Evolutionary conservation across 2,113 vertebrate species (phyloP).

Genomic region (Pterocles gutturalis): DNA sequence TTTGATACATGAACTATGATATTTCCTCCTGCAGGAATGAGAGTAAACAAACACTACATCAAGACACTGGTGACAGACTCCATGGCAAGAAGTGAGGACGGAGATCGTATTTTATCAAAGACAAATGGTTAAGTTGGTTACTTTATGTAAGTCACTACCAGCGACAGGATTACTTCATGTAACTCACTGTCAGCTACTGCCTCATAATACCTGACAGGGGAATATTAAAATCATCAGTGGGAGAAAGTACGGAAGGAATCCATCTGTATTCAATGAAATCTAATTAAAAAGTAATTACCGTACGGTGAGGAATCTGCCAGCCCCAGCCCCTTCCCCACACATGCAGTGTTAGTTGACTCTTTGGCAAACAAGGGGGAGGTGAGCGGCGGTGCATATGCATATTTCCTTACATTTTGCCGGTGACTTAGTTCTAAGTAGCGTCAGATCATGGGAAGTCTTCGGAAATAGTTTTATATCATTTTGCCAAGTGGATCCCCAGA

Average conservation of each 20-base stretch:
- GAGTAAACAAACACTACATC: constrained; percentile 80
- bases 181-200: constrained; percentile 77
- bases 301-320: constrained; percentile 48
- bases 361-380: constrained; percentile 27
- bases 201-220: constrained; percentile 74
- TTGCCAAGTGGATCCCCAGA: constrained; percentile 80
- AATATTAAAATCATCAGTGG: constrained; percentile 79
- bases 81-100: constrained; percentile 61
- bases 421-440: constrained; percentile 76
- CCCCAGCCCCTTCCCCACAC: constrained; percentile 36
- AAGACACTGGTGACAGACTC: constrained; percentile 71
- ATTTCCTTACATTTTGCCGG: constrained; percentile 72
- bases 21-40: constrained; percentile 70
- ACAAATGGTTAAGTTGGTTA: constrained; percentile 79
- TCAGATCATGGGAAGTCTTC: constrained; percentile 75
- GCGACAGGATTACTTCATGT: constrained; percentile 72
- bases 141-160: constrained; percentile 73
- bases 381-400: background rate
- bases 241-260: constrained; percentile 68
- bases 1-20: constrained; percentile 79
- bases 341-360: background rate
- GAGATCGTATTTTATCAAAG: constrained; percentile 78
- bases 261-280: constrained; percentile 79
- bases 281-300: constrained; percentile 82
- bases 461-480: constrained; percentile 77